These are phyloP conservation scores for Drosophila borealis DNA, from an alignment of 2,888 invertebrate species.

Conservation along the genomic window DNA sequence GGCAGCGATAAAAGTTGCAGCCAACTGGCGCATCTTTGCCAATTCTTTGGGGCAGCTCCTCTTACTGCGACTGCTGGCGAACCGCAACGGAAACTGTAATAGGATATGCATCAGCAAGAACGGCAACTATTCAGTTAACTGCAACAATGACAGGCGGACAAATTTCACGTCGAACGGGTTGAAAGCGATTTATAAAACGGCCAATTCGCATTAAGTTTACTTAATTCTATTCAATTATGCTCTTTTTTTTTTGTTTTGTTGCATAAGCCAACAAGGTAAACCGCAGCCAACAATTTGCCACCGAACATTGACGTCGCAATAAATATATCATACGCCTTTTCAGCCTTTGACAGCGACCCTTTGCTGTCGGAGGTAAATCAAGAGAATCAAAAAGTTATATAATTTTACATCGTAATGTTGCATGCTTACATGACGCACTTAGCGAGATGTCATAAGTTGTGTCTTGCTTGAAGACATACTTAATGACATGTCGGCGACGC, in stretches of 20 bases:
- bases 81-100: slow-evolving; percentile 67
- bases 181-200: slow-evolving; percentile 6
- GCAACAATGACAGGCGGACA: slow-evolving; percentile 6
- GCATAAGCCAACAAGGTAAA: background rate
- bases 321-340: background rate
- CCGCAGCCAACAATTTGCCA: background rate
- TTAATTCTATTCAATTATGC: background rate
- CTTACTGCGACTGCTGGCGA: slow-evolving; percentile 17
- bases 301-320: too few species aligned
- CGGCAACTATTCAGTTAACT: slow-evolving; percentile 9
- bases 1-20: slow-evolving; percentile 18
- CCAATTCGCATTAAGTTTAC: background rate
- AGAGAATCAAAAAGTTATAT: background rate
- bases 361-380: background rate
- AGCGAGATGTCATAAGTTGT: background rate
- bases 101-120: slow-evolving; percentile 50
- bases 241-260: background rate
- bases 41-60: slow-evolving; percentile 8
- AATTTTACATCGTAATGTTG: background rate
- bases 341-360: too few species aligned
- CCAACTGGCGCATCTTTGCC: slow-evolving; percentile 19
- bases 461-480: background rate
- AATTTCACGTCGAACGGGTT: slow-evolving; percentile 5
- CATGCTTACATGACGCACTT: background rate
- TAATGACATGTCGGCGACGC: background rate